Conservation (phyloP, 2,888 invertebrate genomes). For the Callimorpha dominula region DNA sequence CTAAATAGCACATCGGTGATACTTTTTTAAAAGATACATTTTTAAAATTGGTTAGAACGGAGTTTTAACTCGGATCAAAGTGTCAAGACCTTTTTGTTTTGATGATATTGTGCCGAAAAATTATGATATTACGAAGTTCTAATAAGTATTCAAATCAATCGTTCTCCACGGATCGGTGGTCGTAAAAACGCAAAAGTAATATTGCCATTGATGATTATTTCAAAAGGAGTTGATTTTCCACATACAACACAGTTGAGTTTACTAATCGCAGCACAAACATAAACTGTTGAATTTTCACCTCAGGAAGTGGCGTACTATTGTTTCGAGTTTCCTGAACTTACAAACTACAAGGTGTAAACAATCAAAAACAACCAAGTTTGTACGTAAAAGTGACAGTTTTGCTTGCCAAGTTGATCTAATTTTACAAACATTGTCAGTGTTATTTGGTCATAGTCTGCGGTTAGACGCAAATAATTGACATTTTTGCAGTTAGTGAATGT, state of each 20-base stretch:
- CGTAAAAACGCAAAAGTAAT: neutral
- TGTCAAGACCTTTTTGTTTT: neutral
- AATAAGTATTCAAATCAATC: neutral
- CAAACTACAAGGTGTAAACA: constrained; percentile 33
- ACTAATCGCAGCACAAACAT: constrained; percentile 29
- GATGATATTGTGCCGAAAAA: neutral
- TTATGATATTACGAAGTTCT: neutral
- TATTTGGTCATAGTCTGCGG: constrained; percentile 25
- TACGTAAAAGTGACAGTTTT: constrained; percentile 30
- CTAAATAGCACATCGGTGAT: no score
- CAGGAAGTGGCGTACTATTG: constrained; percentile 46
- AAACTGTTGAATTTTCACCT: constrained; percentile 40
- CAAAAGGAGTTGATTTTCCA: neutral
- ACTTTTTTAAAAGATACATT: no score
- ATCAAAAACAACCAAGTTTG: constrained; percentile 33
- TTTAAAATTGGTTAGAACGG: no score
- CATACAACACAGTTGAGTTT: constrained; percentile 29
- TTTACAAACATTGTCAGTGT: constrained; percentile 41
- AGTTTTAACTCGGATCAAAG: no score
- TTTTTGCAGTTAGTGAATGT: neutral
- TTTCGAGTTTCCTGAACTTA: constrained; percentile 40
- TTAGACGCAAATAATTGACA: constrained; percentile 32
- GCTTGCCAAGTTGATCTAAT: constrained; percentile 30
- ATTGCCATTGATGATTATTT: constrained; percentile 3
- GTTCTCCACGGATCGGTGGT: neutral